Evolutionary conservation across 2,888 invertebrate species (phyloP).

Genomic region (Blastobasis lacticolella): DNA sequence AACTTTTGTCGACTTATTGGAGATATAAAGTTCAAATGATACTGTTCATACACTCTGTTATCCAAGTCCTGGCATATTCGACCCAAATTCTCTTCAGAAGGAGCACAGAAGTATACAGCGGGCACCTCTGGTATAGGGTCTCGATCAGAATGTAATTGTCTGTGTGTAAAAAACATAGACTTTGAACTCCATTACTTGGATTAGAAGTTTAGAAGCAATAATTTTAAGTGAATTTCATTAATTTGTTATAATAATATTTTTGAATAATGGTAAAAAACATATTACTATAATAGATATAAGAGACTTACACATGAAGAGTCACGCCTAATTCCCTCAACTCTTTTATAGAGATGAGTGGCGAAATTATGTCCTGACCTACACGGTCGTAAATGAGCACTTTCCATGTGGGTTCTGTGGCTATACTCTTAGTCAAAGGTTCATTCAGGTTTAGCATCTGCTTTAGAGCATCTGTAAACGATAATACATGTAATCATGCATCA

Average conservation of each 20-base stretch:
- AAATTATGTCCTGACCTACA: conserved; percentile 98
- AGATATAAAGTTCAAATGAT: conserved; percentile 97
- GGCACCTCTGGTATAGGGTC: conserved; percentile 99
- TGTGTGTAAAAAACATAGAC: conserved; percentile 34
- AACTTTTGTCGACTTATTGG: conserved; percentile 94
- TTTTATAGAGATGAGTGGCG: conserved; percentile 95
- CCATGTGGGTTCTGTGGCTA: conserved; percentile 93
- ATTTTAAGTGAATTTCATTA: no score
- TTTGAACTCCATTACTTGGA: not conserved
- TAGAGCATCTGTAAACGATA: conserved; percentile 82
- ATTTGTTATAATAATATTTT: no score
- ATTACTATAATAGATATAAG: not conserved
- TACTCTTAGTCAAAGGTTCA: conserved; percentile 82
- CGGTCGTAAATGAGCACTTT: conserved; percentile 97
- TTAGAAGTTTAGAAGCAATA: no score
- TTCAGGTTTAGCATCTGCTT: conserved; percentile 97
- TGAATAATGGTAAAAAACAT: not conserved
- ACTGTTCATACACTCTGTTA: conserved; percentile 93
- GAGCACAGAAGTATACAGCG: conserved; percentile 97
- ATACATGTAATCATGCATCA: conserved; percentile 3
- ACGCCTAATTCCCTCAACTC: conserved; percentile 97
- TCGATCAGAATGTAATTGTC: conserved; percentile 89
- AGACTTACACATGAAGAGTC: conserved; percentile 94
- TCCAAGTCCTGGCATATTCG: conserved; percentile 93
- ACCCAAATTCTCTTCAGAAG: conserved; percentile 95